phyloP scores from a whole-genome alignment of 1,140 invertebrate genomes.

The Caerostris extrusa region DNA sequence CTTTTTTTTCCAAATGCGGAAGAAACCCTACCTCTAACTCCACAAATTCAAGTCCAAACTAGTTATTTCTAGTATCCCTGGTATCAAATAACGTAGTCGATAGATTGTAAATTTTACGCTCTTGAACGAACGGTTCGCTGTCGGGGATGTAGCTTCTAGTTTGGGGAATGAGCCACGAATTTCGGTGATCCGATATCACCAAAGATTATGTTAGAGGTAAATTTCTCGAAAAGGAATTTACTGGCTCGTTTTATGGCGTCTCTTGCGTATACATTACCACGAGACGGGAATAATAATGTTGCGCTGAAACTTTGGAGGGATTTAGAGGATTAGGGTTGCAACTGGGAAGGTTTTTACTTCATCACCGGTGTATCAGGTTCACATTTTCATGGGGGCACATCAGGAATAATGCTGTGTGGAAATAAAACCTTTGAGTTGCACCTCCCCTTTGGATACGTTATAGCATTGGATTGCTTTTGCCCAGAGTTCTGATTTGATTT shows the following conservation, averaged over 20 bases:
- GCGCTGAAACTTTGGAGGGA: not conserved
- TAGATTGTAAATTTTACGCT: not conserved
- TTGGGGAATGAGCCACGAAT: not conserved
- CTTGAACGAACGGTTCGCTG: not conserved
- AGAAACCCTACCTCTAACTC: not conserved
- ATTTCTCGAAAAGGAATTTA: conserved; percentile 53
- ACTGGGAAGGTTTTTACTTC: not conserved
- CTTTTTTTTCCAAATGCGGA: too few species aligned
- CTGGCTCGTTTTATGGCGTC: conserved; percentile 7
- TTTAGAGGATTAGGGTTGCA: not conserved
- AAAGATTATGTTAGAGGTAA: conserved; percentile 38
- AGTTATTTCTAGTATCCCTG: not conserved
- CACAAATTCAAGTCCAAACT: not conserved
- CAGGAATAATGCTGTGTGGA: not conserved
- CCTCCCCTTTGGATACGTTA: not conserved
- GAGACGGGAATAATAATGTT: conserved; percentile 39
- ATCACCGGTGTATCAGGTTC: not conserved
- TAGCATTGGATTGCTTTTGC: not conserved
- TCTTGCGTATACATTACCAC: conserved; percentile 18
- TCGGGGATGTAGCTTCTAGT: not conserved
- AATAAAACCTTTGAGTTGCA: not conserved
- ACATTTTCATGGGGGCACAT: not conserved
- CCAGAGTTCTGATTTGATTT: not conserved
- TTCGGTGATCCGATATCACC: conserved; percentile 3
- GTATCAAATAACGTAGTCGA: not conserved